phyloP scores from a whole-genome alignment of 2,113 vertebrate species.

The Festucalex cinctus region DNA sequence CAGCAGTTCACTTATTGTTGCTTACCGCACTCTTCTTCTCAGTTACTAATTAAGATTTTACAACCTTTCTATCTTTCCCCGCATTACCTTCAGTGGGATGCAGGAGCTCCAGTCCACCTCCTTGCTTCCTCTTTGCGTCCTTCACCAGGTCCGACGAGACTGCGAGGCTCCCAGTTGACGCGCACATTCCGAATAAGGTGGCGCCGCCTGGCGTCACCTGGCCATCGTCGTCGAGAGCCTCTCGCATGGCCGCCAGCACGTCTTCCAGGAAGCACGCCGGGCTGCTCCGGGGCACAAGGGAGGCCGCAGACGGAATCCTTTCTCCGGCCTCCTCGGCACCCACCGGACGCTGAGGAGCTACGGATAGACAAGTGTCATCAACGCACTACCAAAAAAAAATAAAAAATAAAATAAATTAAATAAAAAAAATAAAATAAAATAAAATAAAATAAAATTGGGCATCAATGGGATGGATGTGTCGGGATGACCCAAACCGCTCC shows the following conservation, averaged over 20 bases:
- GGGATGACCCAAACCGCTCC: too few relatives aligned
- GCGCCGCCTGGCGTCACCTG: constrained; percentile 28
- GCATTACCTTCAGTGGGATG: constrained; percentile 49
- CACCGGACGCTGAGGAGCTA: not conserved
- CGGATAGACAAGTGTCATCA: not conserved
- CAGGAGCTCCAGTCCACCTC: constrained; percentile 29
- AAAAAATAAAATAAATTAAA: too few relatives aligned
- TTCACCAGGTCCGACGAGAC: constrained; percentile 28
- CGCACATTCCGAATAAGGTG: constrained; percentile 63
- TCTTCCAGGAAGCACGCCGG: constrained; percentile 43
- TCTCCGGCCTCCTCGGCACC: not conserved
- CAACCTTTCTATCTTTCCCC: too few relatives aligned
- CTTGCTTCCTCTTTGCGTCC: constrained; percentile 15
- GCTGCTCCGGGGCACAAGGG: not conserved
- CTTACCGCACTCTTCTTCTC: not conserved
- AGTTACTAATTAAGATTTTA: not conserved
- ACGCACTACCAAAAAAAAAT: too few relatives aligned
- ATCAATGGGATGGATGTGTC: too few relatives aligned
- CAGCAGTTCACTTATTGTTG: not conserved
- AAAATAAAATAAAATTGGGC: too few relatives aligned
- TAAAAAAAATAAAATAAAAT: too few relatives aligned
- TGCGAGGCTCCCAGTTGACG: not conserved
- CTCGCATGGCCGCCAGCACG: constrained; percentile 41
- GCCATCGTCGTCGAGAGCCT: constrained; percentile 11
- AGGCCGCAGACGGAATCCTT: not conserved